Conservation (phyloP, 2,888 invertebrate genomes). For the Bembecia ichneumoniformis region DNA sequence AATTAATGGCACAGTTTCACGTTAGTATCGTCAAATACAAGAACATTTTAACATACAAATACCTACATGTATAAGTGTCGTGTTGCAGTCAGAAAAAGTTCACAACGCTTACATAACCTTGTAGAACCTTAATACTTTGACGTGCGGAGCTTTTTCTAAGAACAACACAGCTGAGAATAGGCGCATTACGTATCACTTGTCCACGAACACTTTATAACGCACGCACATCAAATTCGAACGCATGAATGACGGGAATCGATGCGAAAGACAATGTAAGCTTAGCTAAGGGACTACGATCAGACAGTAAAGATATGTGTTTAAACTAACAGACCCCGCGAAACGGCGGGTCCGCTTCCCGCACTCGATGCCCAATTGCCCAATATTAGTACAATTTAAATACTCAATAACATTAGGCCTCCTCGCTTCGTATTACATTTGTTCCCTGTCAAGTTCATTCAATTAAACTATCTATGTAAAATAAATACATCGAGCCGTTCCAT, state of each 20-base stretch:
- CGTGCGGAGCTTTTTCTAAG: constrained; percentile 23
- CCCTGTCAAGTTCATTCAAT: constrained; percentile 64
- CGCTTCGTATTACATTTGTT: constrained; percentile 56
- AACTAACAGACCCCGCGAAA: constrained; percentile 21
- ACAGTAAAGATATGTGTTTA: constrained; percentile 52
- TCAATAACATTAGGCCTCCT: constrained; percentile 50
- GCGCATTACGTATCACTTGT: constrained; percentile 31
- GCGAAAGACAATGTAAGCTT: constrained; percentile 27
- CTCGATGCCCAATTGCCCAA: neutral
- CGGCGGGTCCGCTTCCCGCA: constrained; percentile 17
- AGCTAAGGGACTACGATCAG: constrained; percentile 28
- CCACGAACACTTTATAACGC: constrained; percentile 28
- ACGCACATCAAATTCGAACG: constrained; percentile 26
- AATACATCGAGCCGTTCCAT: constrained; percentile 58
- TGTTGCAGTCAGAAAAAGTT: constrained; percentile 25
- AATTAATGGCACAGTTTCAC: constrained; percentile 72
- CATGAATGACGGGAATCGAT: constrained; percentile 29
- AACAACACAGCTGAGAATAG: constrained; percentile 25
- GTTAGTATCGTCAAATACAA: constrained; percentile 66
- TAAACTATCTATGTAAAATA: constrained; percentile 64
- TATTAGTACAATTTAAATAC: no score
- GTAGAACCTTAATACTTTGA: constrained; percentile 2
- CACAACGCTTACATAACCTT: constrained; percentile 13
- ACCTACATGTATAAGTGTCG: constrained; percentile 13
- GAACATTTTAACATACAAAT: constrained; percentile 43